A percentile compares a stretch with the other conserved stretches of the same genome.
Evolutionary conservation across 1,140 invertebrate species (phyloP).

Genomic region (Hylaeus anthracinus): DNA sequence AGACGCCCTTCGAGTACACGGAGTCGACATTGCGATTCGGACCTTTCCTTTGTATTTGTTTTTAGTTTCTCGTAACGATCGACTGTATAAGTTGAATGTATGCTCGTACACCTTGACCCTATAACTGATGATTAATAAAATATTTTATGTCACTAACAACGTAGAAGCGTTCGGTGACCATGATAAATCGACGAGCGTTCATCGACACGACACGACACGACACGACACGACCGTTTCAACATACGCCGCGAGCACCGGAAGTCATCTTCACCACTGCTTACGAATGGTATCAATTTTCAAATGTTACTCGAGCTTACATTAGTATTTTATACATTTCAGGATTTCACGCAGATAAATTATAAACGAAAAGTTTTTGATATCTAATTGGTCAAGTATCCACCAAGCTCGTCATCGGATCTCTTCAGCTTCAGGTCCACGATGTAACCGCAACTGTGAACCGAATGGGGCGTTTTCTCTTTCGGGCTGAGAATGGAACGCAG

Average conservation of each 20-base stretch:
- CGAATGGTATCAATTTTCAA: too few species aligned
- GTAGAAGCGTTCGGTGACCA: not conserved
- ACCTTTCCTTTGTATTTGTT: not conserved
- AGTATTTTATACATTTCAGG: too few species aligned
- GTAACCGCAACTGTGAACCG: slow-evolving; percentile 40
- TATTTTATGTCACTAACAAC: slow-evolving; percentile 47
- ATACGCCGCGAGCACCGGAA: too few species aligned
- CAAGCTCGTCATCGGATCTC: slow-evolving; percentile 27
- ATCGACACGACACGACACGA: too few species aligned
- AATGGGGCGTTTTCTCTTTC: slow-evolving; percentile 15
- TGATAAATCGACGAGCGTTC: not conserved
- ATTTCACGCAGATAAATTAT: not conserved
- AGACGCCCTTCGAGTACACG: not conserved
- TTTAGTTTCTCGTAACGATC: slow-evolving; percentile 14
- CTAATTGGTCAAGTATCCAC: slow-evolving; percentile 43
- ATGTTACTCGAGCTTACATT: too few species aligned
- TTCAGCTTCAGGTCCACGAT: slow-evolving; percentile 27
- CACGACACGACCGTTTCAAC: too few species aligned
- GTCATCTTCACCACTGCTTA: too few species aligned
- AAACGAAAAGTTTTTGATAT: too few species aligned
- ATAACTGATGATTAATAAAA: slow-evolving; percentile 54
- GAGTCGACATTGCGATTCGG: slow-evolving; percentile 15
- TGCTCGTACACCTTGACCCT: slow-evolving; percentile 50
- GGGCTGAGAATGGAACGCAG: slow-evolving; percentile 1
- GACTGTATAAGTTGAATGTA: slow-evolving; percentile 46